These are phyloP conservation scores for Bufotes viridis DNA, from an alignment of 2,797 vertebrate genomes.

Conservation along the genomic window DNA sequence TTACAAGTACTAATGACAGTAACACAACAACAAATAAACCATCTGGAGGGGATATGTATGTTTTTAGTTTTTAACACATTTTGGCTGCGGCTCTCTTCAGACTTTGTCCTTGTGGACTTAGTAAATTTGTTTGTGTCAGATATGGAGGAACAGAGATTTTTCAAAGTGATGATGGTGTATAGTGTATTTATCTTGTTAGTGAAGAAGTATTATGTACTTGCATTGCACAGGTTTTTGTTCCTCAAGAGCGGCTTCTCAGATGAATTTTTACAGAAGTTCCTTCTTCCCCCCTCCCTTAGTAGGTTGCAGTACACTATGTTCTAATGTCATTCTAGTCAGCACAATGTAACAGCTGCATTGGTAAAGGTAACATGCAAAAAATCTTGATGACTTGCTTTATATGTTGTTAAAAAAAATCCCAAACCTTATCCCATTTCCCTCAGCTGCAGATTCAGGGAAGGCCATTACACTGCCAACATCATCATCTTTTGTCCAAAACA, in stretches of 20 bases:
- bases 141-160: neutral
- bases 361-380: constrained; percentile 30
- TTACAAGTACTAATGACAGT: neutral
- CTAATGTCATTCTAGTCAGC: constrained; percentile 39
- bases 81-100: neutral
- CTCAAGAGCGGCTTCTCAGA: constrained; percentile 62
- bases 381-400: constrained; percentile 37
- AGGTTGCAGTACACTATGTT: constrained; percentile 54
- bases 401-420: neutral
- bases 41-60: neutral
- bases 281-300: constrained; percentile 63
- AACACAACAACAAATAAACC: neutral
- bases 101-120: constrained; percentile 9
- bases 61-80: neutral
- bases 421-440: constrained; percentile 53
- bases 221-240: constrained; percentile 43
- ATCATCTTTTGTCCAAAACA: constrained; percentile 52
- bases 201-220: constrained; percentile 30
- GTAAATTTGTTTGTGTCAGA: neutral
- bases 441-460: constrained; percentile 8
- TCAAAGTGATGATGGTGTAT: neutral
- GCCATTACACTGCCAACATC: constrained; percentile 31
- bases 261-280: constrained; percentile 56
- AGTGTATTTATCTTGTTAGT: neutral
- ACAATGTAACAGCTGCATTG: constrained; percentile 49